Evolutionary conservation across 2,888 invertebrate genomes (phyloP).

Genomic region (Spilarctia lutea): DNA sequence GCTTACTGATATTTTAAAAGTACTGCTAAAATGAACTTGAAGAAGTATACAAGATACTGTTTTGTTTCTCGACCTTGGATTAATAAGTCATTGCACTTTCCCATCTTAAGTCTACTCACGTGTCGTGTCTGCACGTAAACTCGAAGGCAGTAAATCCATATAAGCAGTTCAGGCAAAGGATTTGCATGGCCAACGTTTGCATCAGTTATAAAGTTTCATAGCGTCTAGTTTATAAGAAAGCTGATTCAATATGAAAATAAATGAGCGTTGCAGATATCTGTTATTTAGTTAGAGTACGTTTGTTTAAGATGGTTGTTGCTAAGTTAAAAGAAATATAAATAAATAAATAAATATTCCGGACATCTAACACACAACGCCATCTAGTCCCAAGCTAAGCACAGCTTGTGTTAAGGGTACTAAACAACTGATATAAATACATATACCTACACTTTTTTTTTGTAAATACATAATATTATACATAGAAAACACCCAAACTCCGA

Average conservation of each 20-base stretch:
- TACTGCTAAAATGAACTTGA: background rate
- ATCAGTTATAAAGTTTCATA: slow-evolving; percentile 28
- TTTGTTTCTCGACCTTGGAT: slow-evolving; percentile 34
- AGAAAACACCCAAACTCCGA: too few relatives aligned
- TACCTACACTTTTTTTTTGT: too few relatives aligned
- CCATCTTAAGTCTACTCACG: slow-evolving; percentile 33
- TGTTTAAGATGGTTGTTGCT: background rate
- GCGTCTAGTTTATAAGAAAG: background rate
- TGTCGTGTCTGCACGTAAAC: slow-evolving; percentile 35
- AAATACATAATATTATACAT: too few relatives aligned
- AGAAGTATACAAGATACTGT: background rate
- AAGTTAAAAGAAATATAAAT: too few relatives aligned
- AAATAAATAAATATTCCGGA: too few relatives aligned
- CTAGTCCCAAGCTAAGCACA: too few relatives aligned
- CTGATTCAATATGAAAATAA: background rate
- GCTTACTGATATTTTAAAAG: background rate
- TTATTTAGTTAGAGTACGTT: too few relatives aligned
- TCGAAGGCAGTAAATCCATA: slow-evolving; percentile 38
- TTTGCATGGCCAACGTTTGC: slow-evolving; percentile 39
- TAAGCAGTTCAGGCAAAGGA: slow-evolving; percentile 35
- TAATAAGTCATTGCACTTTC: slow-evolving; percentile 41
- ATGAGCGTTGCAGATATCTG: background rate
- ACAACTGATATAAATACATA: too few relatives aligned
- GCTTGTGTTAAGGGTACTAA: too few relatives aligned
- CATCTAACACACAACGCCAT: too few relatives aligned